Conservation (phyloP, 2,797 vertebrate genomes). For the Megaceryle alcyon region DNA sequence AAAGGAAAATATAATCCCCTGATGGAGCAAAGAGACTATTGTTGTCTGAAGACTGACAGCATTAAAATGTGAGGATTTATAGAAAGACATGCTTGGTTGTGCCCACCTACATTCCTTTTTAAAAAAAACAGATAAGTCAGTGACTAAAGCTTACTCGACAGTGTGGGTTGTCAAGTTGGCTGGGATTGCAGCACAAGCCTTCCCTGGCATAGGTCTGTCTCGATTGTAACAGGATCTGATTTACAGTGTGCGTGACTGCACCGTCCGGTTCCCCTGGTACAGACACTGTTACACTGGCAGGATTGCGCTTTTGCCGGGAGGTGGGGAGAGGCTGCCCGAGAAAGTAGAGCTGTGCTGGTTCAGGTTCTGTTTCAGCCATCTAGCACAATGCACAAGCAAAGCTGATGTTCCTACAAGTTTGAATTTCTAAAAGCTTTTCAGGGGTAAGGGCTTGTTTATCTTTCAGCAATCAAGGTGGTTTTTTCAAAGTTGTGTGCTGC, state of each 20-base stretch:
- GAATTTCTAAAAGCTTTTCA: not conserved
- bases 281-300: accelerated
- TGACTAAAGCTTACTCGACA: not conserved
- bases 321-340: not conserved
- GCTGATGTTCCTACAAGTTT: accelerated
- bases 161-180: not conserved
- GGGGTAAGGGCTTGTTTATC: not conserved
- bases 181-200: not conserved
- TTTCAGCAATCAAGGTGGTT: not conserved
- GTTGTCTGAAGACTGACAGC: not conserved
- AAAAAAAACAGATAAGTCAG: not conserved
- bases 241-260: not conserved
- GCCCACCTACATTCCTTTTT: not conserved
- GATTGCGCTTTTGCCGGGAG: not conserved
- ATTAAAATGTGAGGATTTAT: not conserved
- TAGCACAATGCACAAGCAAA: not conserved
- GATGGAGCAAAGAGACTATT: not conserved
- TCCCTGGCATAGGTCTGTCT: not conserved
- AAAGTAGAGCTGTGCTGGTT: not conserved
- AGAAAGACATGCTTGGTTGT: not conserved
- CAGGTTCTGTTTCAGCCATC: not conserved
- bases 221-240: not conserved
- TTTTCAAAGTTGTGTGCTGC: not conserved
- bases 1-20: not conserved
- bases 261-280: not conserved